Percentiles rank a stretch among this genome's conserved stretches.
phyloP scores from a whole-genome alignment of 2,888 invertebrate genomes.

The Catocala nupta region DNA sequence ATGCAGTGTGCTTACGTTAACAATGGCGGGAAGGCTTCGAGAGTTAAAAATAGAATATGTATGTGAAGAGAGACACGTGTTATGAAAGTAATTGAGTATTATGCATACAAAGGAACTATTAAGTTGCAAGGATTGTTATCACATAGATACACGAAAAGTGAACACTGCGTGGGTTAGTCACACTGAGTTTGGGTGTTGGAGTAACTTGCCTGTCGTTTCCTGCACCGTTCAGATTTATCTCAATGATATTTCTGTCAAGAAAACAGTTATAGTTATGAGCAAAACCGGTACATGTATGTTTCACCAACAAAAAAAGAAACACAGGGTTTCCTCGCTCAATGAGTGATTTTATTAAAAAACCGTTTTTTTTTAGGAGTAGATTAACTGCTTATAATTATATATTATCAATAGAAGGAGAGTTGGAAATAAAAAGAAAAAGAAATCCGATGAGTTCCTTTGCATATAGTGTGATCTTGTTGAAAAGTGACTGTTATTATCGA shows the following conservation, averaged over 20 bases:
- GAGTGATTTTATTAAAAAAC: not conserved
- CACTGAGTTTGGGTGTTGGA: constrained; percentile 4
- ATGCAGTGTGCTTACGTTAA: constrained; percentile 14
- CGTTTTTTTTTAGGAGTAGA: too few species aligned
- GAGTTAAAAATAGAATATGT: constrained; percentile 22
- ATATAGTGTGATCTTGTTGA: too few species aligned
- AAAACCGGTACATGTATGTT: not conserved
- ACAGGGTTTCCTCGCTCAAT: too few species aligned
- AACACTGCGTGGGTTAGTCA: constrained; percentile 20
- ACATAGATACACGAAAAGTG: constrained; percentile 6
- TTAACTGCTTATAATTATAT: too few species aligned
- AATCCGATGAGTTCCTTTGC: too few species aligned
- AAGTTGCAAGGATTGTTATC: constrained; percentile 7
- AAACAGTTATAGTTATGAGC: constrained; percentile 41
- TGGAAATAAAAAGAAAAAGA: too few species aligned
- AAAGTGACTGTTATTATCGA: too few species aligned
- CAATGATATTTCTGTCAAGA: constrained; percentile 80
- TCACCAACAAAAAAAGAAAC: too few species aligned
- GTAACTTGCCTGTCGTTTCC: constrained; percentile 76
- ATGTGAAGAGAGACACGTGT: constrained; percentile 20
- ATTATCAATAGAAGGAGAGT: too few species aligned
- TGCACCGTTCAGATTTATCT: constrained; percentile 69
- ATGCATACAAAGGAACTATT: constrained; percentile 11
- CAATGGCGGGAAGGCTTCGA: constrained; percentile 22
- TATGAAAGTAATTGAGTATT: constrained; percentile 18